These are phyloP conservation scores for Chrysogorgia sp. DNA, from an alignment of 92 coral and sea anemone species.

Conservation along the genomic window DNA sequence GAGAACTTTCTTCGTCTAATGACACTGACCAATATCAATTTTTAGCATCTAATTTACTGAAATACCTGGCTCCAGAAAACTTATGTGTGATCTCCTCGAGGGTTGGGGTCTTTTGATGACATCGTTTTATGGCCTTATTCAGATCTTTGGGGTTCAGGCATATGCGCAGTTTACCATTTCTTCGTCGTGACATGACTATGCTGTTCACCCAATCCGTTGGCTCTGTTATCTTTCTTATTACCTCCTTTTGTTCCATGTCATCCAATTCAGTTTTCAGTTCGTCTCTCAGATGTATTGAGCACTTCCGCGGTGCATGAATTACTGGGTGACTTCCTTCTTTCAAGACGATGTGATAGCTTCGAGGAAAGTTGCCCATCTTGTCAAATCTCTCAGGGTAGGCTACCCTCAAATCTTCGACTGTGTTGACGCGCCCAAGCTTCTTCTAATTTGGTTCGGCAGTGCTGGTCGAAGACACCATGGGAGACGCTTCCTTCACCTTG, in stretches of 20 bases:
- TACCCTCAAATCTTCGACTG: slow-evolving; percentile 1
- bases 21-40: slow-evolving; percentile 40
- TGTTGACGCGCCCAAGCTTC: not conserved
- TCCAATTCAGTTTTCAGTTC: slow-evolving; percentile 41
- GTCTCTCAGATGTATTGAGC: slow-evolving; percentile 14
- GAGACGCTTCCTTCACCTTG: too few relatives aligned
- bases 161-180: slow-evolving; percentile 22
- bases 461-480: not conserved
- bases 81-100: slow-evolving; percentile 49
- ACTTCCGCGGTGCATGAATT: too few relatives aligned
- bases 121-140: slow-evolving; percentile 41
- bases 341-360: too few relatives aligned
- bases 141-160: slow-evolving; percentile 45
- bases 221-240: slow-evolving; percentile 27
- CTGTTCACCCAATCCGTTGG: slow-evolving; percentile 50
- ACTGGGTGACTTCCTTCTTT: too few relatives aligned
- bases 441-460: too few relatives aligned
- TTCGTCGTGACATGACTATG: slow-evolving; percentile 16
- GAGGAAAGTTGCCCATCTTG: too few relatives aligned
- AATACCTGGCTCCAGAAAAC: slow-evolving; percentile 42
- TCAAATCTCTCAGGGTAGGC: not conserved
- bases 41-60: slow-evolving; percentile 37
- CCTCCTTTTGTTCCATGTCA: too few relatives aligned
- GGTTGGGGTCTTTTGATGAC: slow-evolving; percentile 49
- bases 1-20: slow-evolving; percentile 42